Conservation (phyloP, 1,140 invertebrate species). For the Samia ricini region DNA sequence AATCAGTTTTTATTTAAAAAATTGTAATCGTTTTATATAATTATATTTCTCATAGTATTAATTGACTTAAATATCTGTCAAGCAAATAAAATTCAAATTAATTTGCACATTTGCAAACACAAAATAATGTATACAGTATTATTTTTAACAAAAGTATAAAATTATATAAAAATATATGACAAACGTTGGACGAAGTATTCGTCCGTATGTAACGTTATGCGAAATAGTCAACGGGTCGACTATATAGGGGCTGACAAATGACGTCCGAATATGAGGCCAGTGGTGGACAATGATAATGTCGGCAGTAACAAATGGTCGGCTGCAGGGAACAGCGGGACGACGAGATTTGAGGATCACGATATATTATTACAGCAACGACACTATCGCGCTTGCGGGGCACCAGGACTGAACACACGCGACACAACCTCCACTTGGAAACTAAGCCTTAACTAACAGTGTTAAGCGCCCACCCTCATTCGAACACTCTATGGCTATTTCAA, state of each 20-base stretch:
- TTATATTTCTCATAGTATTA: too few species aligned
- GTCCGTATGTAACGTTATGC: constrained; percentile 14
- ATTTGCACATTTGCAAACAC: neutral
- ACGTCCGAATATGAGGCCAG: constrained; percentile 49
- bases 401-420: constrained; percentile 21
- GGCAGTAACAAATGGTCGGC: constrained; percentile 42
- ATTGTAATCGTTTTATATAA: too few species aligned
- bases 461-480: neutral
- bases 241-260: constrained; percentile 41
- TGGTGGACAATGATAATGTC: constrained; percentile 53
- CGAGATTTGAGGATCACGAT: constrained; percentile 41
- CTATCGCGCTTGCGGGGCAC: constrained; percentile 16
- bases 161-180: too few species aligned
- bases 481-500: too few species aligned
- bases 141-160: too few species aligned
- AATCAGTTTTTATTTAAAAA: too few species aligned
- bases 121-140: too few species aligned
- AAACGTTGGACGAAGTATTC: neutral
- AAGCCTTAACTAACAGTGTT: neutral
- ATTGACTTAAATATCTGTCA: too few species aligned
- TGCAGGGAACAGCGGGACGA: constrained; percentile 30
- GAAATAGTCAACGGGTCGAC: constrained; percentile 26
- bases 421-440: neutral
- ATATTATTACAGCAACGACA: constrained; percentile 35
- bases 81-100: neutral